phyloP scores from a whole-genome alignment of 2,797 vertebrate genomes.

The Spinus pinus region DNA sequence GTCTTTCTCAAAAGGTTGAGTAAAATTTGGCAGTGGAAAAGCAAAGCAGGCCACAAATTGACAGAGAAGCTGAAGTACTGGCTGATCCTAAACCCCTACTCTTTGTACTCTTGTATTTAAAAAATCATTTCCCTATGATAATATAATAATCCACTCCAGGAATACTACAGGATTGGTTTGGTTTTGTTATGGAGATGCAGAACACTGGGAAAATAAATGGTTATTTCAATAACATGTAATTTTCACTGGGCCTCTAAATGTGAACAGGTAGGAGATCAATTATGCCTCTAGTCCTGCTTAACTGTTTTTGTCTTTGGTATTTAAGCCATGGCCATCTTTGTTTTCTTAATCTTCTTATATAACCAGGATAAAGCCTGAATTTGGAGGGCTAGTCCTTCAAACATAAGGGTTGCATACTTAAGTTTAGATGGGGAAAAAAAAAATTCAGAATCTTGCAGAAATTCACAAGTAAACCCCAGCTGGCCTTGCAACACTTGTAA shows the following conservation, averaged over 20 bases:
- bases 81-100: not conserved
- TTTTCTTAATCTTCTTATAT: not conserved
- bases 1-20: not conserved
- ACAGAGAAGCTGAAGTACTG: not conserved
- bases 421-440: not conserved
- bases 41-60: not conserved
- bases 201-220: not conserved
- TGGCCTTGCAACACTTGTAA: not conserved
- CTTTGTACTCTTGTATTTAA: not conserved
- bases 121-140: not conserved
- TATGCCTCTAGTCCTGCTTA: not conserved
- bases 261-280: not conserved
- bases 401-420: not conserved
- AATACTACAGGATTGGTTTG: not conserved
- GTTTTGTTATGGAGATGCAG: not conserved
- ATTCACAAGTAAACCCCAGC: conserved; percentile 14
- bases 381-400: not conserved
- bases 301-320: rapidly evolving
- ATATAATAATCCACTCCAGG: not conserved
- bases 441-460: not conserved
- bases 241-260: not conserved
- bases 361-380: not conserved
- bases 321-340: not conserved
- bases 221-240: not conserved
- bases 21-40: not conserved